A percentile compares a stretch with the other conserved stretches of the same genome.
Conservation (phyloP, 2,888 invertebrate genomes). For the Eledone cirrhosa region DNA sequence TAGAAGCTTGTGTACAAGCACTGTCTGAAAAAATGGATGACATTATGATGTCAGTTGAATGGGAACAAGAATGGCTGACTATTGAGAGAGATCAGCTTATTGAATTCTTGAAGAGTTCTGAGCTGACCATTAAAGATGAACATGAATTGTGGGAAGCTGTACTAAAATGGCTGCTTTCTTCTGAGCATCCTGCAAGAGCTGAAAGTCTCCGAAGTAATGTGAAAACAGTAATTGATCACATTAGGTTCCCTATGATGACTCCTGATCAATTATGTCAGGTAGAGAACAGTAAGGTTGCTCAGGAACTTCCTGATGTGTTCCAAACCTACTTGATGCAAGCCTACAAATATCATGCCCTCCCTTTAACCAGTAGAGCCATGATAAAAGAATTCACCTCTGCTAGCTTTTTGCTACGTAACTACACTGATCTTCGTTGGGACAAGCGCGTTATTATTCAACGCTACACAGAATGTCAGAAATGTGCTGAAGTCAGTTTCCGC, state of each 20-base stretch:
- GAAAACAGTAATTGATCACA: slow-evolving; percentile 79
- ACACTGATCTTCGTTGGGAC: slow-evolving; percentile 68
- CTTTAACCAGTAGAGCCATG: slow-evolving; percentile 61
- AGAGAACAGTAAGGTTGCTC: slow-evolving; percentile 80
- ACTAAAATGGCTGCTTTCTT: slow-evolving; percentile 61
- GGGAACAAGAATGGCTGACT: slow-evolving; percentile 62
- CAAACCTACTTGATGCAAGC: slow-evolving; percentile 64
- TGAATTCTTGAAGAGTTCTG: slow-evolving; percentile 65
- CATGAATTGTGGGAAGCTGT: slow-evolving; percentile 66
- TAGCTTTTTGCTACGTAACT: slow-evolving; percentile 65
- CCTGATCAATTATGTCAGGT: slow-evolving; percentile 87
- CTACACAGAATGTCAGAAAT: slow-evolving; percentile 51
- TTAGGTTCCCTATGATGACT: slow-evolving; percentile 95
- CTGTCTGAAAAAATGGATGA: slow-evolving; percentile 62
- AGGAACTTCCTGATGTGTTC: slow-evolving; percentile 68
- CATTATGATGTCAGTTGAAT: slow-evolving; percentile 63
- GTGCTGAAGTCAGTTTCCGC: slow-evolving; percentile 60
- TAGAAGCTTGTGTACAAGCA: slow-evolving; percentile 52
- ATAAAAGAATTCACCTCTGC: slow-evolving; percentile 59
- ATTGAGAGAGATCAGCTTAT: slow-evolving; percentile 67
- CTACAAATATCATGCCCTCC: slow-evolving; percentile 67
- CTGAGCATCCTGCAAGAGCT: slow-evolving; percentile 58
- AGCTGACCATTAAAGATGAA: slow-evolving; percentile 65
- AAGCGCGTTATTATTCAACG: slow-evolving; percentile 63
- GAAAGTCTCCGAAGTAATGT: slow-evolving; percentile 73